Base-by-base conservation (phyloP, 2,113 vertebrate species). In the Dicrurus megarhynchus region DNA sequence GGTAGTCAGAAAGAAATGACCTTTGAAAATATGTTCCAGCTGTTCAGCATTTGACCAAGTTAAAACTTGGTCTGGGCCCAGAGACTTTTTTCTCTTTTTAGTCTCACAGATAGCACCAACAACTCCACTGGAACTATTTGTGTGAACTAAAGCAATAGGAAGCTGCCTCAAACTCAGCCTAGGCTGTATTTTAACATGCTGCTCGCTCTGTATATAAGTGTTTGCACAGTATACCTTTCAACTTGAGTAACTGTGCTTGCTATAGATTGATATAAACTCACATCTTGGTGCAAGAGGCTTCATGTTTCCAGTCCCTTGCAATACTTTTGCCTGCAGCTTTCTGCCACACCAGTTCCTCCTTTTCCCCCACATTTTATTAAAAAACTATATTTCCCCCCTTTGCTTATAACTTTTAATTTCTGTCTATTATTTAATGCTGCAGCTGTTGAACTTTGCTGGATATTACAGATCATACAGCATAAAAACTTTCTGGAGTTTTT, bases 401-500 rank as follows among this genome's bases (percentile, higher is more conserved):
- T 96, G 84, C 90, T 89, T 95, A 94, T 39, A 89, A 32, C 20
- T 82, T 77, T 84, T 78, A 84, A 89, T 95, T 95, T 91, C 14
- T 92, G 10, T 93, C 74, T 90, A 61, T 95, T 94, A 81, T 91
- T 94, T 95, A 86, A 91, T 57, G n/a, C 24, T 85, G 33, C 59
- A 89, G 84, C 46, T 69, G 24, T 81, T 85, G 74, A 71, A 75
- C 86, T 87, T 85, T 92, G 41, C 39, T 93, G 63, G 59, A 50
- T 92, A 63, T 52, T 95, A 75, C 93, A 97, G 96, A 94, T 94
- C 53, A 80, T 60, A 64, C 32, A 65, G 79, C 39, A 90, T 94
- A 93, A 97, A 91, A 97, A 96, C 84, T 79, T 96, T 91, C 57
- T 91, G 65, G n/a, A n/a, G n/a, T n/a, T n/a, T n/a, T n/a, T n/a